Base-by-base conservation (phyloP, 2,888 invertebrate genomes). In the Athalia cordata region DNA sequence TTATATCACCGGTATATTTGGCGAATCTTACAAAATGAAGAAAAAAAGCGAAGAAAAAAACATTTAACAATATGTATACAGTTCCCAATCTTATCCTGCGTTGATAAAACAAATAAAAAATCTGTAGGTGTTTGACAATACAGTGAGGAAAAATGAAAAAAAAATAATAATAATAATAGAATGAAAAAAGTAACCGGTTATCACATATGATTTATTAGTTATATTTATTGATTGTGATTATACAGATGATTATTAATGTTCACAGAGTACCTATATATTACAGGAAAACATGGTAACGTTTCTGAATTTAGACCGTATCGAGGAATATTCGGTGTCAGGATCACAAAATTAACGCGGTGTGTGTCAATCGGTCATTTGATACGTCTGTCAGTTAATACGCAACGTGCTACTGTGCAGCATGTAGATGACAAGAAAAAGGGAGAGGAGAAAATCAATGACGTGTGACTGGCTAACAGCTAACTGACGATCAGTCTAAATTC, bases 401-500 rank as follows among this genome's bases (percentile, higher is more conserved):
- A 3, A n/a, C n/a, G 47, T 15, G 47, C 13, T 66, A 49, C n/a
- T 7, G 13, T 45, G 45, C 1, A 47, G 45, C 9, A 6, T 65
- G 49, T 13, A 49, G 8, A 45, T 7, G 15, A 7, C 13, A 8
- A 59, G 5, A n/a, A 13, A 59, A n/a, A 11, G 3, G 13, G 11
- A 59, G 8, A 29, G 6, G 7, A 9, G 7, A 3, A 45, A 11
- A 57, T 6, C 59, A 59, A 59, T 59, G 70, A 72, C 70, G 59
- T 0, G 29, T 29, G 29, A 29, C 29, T 29, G 29, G 29, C 29
- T 29, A 29, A 29, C 29, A 72, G 70, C 70, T 59, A 45, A 45
- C 57, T 45, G 57, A 59, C 70, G 70, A 72, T 72, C 43, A 72
- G 70, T 72, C 70, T 15, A 43, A 72, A 72, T 72, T 72, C 70